Base-by-base conservation (phyloP, 2,888 invertebrate genomes). In the Diachrysia chrysitis region DNA sequence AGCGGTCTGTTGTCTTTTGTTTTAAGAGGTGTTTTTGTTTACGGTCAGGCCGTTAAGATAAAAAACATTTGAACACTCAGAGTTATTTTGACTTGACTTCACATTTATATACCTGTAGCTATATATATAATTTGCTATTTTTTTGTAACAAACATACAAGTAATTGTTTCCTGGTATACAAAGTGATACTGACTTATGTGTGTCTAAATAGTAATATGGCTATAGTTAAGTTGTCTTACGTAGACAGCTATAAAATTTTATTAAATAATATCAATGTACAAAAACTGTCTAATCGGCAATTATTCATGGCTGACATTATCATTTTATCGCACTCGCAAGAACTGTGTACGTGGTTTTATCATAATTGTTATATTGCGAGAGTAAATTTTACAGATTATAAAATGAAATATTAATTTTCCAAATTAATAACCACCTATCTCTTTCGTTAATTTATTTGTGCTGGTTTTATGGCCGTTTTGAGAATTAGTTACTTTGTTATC, bases 1-100 rank as follows among this genome's bases (percentile, higher is more conserved):
- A 19, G 32, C 71, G 67, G 21, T 71, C 60, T 58, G 67, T 37
- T 58, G 54, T 70, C 70, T 70, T 60, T 60, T 59, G 51, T 61
- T 37, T 62, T 35, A 35, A 12, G 25, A 25, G 25, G 2, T 3
- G 25, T 25, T 3, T 25, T 3, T 25, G 25, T 25, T 25, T 25
- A 25, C 2, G 25, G 25, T 25, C 25, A 5, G 25, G 5, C 25
- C 5, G 25, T 25, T 25, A 25, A 25, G 25, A 25, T n/a, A n/a
- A n/a, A n/a, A n/a, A n/a, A n/a, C n/a, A n/a, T n/a, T n/a, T n/a
- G n/a, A n/a, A n/a, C n/a, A n/a, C n/a, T n/a, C n/a, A n/a, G n/a
- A n/a, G n/a, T n/a, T n/a, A n/a, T n/a, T n/a, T n/a, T n/a, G n/a
- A n/a, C n/a, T n/a, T n/a, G n/a, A n/a, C n/a, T n/a, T n/a, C n/a